Percentiles rank a stretch among this genome's conserved stretches.
phyloP scores from a whole-genome alignment of 2,797 vertebrate species.

The Xiphophorus birchmanni region DNA sequence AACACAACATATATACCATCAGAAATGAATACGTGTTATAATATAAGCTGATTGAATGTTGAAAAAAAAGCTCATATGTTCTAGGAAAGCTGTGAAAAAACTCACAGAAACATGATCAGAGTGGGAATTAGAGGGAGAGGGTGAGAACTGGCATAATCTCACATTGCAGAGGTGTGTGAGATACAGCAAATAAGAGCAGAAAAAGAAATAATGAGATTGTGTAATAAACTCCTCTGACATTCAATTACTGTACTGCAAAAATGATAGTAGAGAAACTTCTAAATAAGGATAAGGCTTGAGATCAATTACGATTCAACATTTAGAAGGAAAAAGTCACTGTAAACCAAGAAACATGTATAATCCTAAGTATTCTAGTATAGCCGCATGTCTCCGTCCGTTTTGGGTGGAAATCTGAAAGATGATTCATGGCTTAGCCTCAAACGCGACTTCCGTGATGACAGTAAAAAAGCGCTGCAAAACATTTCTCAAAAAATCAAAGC shows the following conservation, averaged over 20 bases:
- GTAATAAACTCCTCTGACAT: background rate
- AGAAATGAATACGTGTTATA: background rate
- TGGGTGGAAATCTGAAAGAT: background rate
- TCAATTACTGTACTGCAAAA: background rate
- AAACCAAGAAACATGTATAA: background rate
- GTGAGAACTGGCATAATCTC: conserved; percentile 7
- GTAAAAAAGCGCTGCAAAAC: background rate
- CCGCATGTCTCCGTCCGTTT: background rate
- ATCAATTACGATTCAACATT: background rate
- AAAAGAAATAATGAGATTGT: background rate
- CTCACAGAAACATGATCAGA: background rate
- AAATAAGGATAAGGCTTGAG: background rate
- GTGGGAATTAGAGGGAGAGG: background rate
- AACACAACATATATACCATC: background rate
- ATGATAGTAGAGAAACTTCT: background rate
- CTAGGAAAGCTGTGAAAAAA: background rate
- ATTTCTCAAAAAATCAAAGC: background rate
- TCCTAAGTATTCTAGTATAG: background rate
- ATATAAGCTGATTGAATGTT: background rate
- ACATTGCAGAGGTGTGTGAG: conserved; percentile 1
- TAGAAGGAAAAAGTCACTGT: background rate
- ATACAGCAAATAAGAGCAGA: background rate
- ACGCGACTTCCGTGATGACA: background rate
- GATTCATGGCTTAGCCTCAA: background rate
- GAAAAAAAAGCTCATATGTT: background rate